A percentile compares a stretch with the other conserved stretches of the same genome.
These are phyloP conservation scores for Prostheceraeus crozeri DNA, from an alignment of 2,888 invertebrate genomes.

Conservation along the genomic window DNA sequence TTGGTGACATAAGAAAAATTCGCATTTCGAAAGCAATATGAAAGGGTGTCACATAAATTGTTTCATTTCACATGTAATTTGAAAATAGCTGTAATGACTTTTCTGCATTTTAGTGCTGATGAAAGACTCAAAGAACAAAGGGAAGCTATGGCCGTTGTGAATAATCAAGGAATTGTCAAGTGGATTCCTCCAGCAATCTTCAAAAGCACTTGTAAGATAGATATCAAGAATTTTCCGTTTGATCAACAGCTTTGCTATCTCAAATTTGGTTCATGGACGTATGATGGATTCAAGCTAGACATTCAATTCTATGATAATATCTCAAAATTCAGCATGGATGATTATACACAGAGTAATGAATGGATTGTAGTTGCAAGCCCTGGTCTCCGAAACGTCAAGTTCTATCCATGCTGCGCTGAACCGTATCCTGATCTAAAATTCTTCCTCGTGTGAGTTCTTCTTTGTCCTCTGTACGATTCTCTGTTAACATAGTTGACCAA, in stretches of 20 bases:
- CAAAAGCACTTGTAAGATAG: slow-evolving; percentile 40
- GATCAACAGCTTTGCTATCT: slow-evolving; percentile 40
- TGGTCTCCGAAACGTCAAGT: background rate
- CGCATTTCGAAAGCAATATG: too few relatives aligned
- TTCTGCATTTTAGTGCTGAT: slow-evolving; percentile 31
- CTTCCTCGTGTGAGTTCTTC: slow-evolving; percentile 13
- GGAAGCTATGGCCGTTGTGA: slow-evolving; percentile 33
- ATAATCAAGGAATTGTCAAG: slow-evolving; percentile 37
- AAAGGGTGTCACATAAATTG: too few relatives aligned
- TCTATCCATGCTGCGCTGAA: background rate
- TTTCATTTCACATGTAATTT: too few relatives aligned
- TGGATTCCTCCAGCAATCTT: slow-evolving; percentile 42
- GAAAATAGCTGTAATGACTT: too few relatives aligned
- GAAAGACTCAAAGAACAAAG: slow-evolving; percentile 33
- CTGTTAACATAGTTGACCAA: too few relatives aligned
- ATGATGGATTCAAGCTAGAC: slow-evolving; percentile 26
- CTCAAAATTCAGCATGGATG: slow-evolving; percentile 36
- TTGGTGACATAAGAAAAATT: too few relatives aligned
- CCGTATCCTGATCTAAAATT: slow-evolving; percentile 13
- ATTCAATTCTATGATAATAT: slow-evolving; percentile 30
- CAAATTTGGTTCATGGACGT: slow-evolving; percentile 31
- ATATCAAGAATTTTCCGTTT: slow-evolving; percentile 42
- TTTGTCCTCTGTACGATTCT: too few relatives aligned
- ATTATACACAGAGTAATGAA: slow-evolving; percentile 54
- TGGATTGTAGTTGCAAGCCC: slow-evolving; percentile 45